Conservation (phyloP, 2,113 vertebrate species). For the Abramis brama region DNA sequence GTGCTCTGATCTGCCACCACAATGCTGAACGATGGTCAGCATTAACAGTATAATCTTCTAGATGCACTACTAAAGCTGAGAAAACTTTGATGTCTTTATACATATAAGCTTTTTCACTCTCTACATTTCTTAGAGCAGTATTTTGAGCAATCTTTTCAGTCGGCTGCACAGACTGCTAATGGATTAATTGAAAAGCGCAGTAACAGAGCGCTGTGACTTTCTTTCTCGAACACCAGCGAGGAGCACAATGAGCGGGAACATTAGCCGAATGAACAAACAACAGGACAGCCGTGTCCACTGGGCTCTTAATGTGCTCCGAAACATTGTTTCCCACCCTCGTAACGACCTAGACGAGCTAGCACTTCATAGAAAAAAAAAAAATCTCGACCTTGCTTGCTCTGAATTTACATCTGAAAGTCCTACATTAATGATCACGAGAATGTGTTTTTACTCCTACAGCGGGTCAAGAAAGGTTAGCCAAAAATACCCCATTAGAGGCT, state of each 20-base stretch:
- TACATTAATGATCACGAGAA: constrained; percentile 64
- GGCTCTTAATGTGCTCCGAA: constrained; percentile 7
- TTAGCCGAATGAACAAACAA: constrained; percentile 47
- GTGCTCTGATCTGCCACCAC: constrained; percentile 25
- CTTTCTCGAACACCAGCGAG: constrained; percentile 12
- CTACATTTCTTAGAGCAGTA: constrained; percentile 41
- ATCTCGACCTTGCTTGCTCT: constrained; percentile 49
- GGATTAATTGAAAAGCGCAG: constrained; percentile 50
- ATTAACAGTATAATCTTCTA: neutral
- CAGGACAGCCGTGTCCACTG: constrained; percentile 29
- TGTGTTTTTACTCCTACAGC: constrained; percentile 56
- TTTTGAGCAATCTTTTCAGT: constrained; percentile 34
- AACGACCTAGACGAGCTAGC: constrained; percentile 58
- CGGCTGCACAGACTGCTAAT: constrained; percentile 43
- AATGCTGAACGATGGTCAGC: constrained; percentile 19
- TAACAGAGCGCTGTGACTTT: constrained; percentile 30
- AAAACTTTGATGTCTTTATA: constrained; percentile 22
- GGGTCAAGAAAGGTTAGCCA: constrained; percentile 45
- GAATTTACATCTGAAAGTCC: constrained; percentile 57
- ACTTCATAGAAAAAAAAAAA: constrained; percentile 47
- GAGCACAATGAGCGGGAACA: constrained; percentile 13
- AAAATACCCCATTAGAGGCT: constrained; percentile 62
- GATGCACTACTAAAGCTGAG: neutral
- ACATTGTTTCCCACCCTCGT: constrained; percentile 22
- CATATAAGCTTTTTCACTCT: constrained; percentile 12